Evolutionary conservation across 2,888 invertebrate genomes (phyloP).

Genomic region (Abrostola tripartita): DNA sequence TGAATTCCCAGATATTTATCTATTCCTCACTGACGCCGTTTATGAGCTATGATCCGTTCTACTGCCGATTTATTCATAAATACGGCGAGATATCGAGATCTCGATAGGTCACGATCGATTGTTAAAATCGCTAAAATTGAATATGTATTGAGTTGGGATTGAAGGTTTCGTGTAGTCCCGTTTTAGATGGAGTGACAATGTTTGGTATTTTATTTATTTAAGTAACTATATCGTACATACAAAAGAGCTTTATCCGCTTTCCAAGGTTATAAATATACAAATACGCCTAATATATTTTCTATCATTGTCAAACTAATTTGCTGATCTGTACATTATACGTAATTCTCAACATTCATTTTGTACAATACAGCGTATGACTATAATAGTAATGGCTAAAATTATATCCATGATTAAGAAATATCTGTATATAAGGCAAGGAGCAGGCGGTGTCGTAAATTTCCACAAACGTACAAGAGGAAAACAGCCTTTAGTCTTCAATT

Average conservation of each 20-base stretch:
- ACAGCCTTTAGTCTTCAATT: background rate
- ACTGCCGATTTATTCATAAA: constrained; percentile 76
- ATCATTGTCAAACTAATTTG: no score
- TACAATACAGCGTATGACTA: no score
- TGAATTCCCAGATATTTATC: constrained; percentile 60
- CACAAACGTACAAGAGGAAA: no score
- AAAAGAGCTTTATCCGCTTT: background rate
- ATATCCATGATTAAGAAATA: no score
- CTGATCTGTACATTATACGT: no score
- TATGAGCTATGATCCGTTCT: constrained; percentile 66
- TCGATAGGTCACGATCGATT: constrained; percentile 75
- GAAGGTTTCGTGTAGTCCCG: constrained; percentile 42
- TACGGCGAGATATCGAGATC: constrained; percentile 72
- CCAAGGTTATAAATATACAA: no score
- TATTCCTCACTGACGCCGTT: constrained; percentile 52
- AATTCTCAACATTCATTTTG: no score
- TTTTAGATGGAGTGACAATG: constrained; percentile 43
- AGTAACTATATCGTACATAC: background rate
- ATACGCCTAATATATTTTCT: no score
- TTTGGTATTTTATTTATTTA: constrained; percentile 11
- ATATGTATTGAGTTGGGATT: constrained; percentile 51
- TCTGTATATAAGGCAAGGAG: no score
- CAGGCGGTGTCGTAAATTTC: no score
- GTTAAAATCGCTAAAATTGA: constrained; percentile 63
- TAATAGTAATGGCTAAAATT: no score